These are phyloP conservation scores for Chironomus riparius DNA, from an alignment of 2,888 invertebrate species.

Conservation along the genomic window DNA sequence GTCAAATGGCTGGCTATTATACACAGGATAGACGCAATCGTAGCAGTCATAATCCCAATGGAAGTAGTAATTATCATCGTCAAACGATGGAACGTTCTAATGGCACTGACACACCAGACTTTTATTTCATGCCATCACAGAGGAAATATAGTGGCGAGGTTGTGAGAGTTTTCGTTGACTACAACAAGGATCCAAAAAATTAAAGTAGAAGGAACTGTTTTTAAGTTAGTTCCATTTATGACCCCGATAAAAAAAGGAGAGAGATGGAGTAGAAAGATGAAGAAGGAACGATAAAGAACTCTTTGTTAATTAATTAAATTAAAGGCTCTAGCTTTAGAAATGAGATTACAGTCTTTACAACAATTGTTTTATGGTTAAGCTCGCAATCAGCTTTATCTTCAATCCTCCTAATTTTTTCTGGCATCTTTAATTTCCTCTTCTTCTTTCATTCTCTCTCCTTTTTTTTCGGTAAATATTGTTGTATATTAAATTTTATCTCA, in stretches of 20 bases:
- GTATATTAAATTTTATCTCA: neutral
- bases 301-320: neutral
- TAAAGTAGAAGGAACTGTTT: neutral
- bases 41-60: constrained; percentile 29
- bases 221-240: neutral
- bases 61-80: constrained; percentile 28
- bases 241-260: neutral
- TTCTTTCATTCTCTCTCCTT: neutral
- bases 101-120: constrained; percentile 55
- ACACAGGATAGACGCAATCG: constrained; percentile 47
- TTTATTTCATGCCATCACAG: constrained; percentile 93
- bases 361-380: too few species aligned
- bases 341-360: too few species aligned
- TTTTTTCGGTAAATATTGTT: neutral
- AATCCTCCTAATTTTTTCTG: too few species aligned
- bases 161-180: constrained; percentile 73
- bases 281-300: too few species aligned
- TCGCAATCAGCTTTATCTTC: too few species aligned
- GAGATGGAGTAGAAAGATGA: neutral
- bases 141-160: constrained; percentile 88
- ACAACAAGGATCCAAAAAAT: constrained; percentile 57
- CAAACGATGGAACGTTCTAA: constrained; percentile 32
- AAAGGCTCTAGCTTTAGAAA: neutral
- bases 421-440: too few species aligned
- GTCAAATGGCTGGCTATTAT: constrained; percentile 44